These are phyloP conservation scores for Melozone crissalis DNA, from an alignment of 2,113 vertebrate genomes.

Conservation along the genomic window DNA sequence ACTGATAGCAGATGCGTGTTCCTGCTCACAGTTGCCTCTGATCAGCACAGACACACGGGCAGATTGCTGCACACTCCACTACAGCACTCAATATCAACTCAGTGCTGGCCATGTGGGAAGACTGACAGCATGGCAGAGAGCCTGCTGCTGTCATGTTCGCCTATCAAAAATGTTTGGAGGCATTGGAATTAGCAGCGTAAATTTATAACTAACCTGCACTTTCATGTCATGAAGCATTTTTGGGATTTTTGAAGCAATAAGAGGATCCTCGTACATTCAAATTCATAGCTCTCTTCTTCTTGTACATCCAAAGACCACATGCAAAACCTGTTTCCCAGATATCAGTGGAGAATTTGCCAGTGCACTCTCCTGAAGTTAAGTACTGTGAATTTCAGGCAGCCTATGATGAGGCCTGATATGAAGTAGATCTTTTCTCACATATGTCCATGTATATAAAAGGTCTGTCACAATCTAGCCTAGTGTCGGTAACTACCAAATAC, in stretches of 20 bases:
- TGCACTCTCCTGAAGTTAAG: background rate
- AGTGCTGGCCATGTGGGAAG: background rate
- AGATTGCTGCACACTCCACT: background rate
- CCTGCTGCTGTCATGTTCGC: background rate
- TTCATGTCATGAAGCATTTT: background rate
- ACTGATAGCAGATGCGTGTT: background rate
- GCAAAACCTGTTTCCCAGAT: background rate
- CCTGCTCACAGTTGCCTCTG: background rate
- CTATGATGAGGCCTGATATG: background rate
- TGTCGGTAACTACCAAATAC: background rate
- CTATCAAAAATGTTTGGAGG: background rate
- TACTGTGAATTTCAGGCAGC: background rate
- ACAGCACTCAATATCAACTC: background rate
- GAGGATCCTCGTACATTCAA: background rate
- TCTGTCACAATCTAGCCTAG: background rate
- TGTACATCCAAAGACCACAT: accelerated
- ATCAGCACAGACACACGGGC: background rate
- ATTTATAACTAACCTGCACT: background rate
- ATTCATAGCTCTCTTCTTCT: background rate
- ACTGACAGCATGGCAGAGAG: background rate
- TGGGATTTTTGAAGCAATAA: background rate
- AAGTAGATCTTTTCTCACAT: background rate
- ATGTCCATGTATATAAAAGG: background rate
- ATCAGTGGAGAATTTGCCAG: background rate
- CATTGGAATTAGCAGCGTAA: background rate